Evolutionary conservation across 2,797 vertebrate genomes (phyloP), one percentile per base, ranked within the genome.

Genomic region (Phalanger gymnotis): DNA sequence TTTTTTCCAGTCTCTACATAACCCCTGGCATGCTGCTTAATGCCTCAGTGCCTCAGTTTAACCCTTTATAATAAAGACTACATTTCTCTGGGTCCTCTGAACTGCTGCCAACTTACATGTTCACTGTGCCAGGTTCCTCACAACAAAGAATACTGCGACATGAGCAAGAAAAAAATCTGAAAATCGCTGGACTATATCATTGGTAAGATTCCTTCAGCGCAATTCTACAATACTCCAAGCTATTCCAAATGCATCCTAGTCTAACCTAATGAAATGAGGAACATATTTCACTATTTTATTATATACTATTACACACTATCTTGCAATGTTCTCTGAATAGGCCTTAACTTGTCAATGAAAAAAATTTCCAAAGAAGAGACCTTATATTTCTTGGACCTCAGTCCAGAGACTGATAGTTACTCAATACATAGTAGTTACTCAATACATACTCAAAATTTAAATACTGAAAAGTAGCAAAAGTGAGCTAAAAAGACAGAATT

Each of bases 231-330:
- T 56, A 56, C 56, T 93, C 91, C 90, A 73, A 27, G 91, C 95
- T 94, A 93, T 94, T 73, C 28, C 61, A 81, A 95, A 5, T 57
- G 57, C 94, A 91, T 51, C 89, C 90, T 54, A 92, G 28, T 93
- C 90, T 92, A 52, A 95, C 90, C 90, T 92, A 73, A 51, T 55
- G 94, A 93, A 90, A 73, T 34, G 55, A 66, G 34, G 34, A 90
- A 58, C 9, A 53, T 54, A 92, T 95, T 95, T 96, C 94, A 91
- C 93, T 92, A 96, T 54, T n/a, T n/a, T n/a, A n/a, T n/a, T n/a
- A n/a, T n/a, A n/a, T n/a, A n/a, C n/a, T 96, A 94, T 66, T 92
- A 96, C 31, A 94, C 53, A 55, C 0, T 93, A 53, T 90, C 91
- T 95, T 90, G n/a, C 52, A 55, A 95, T 47, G 61, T 94, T 93